phyloP scores from a whole-genome alignment of 2,888 invertebrate genomes.

The Dolichopus griseipennis region DNA sequence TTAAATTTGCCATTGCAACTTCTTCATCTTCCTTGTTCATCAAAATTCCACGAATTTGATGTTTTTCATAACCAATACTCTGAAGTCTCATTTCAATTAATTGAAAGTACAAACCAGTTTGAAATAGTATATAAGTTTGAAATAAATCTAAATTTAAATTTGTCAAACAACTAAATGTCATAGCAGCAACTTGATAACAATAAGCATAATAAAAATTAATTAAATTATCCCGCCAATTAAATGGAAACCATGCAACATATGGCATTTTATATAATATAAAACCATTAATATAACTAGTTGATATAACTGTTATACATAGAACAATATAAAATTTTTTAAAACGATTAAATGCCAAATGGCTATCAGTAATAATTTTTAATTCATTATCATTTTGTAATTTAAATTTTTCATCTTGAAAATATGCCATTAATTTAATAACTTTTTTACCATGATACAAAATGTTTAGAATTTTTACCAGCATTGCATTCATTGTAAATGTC shows the following conservation, averaged over 20 bases:
- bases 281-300: slow-evolving; percentile 16
- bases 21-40: background rate
- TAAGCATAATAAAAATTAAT: slow-evolving; percentile 28
- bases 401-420: background rate
- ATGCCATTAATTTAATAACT: slow-evolving; percentile 24
- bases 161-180: slow-evolving; percentile 26
- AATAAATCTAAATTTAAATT: slow-evolving; percentile 30
- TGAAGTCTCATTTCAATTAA: slow-evolving; percentile 28
- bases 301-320: slow-evolving; percentile 17
- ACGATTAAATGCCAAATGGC: slow-evolving; percentile 24
- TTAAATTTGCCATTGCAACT: background rate
- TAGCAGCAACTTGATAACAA: slow-evolving; percentile 28
- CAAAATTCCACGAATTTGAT: background rate
- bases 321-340: slow-evolving; percentile 24
- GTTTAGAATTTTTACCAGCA: slow-evolving; percentile 30
- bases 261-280: slow-evolving; percentile 27
- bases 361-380: slow-evolving; percentile 18
- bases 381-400: slow-evolving; percentile 21
- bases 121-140: slow-evolving; percentile 32
- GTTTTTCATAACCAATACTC: background rate
- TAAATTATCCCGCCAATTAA: slow-evolving; percentile 27
- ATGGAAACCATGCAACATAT: slow-evolving; percentile 33
- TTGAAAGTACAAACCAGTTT: slow-evolving; percentile 28
- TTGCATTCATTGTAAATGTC: slow-evolving; percentile 29
- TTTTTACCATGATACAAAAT: slow-evolving; percentile 25